These are phyloP conservation scores for Apostichopus parvimensis DNA, from an alignment of 35 echinoderm and acorn worm genomes.

Conservation along the genomic window DNA sequence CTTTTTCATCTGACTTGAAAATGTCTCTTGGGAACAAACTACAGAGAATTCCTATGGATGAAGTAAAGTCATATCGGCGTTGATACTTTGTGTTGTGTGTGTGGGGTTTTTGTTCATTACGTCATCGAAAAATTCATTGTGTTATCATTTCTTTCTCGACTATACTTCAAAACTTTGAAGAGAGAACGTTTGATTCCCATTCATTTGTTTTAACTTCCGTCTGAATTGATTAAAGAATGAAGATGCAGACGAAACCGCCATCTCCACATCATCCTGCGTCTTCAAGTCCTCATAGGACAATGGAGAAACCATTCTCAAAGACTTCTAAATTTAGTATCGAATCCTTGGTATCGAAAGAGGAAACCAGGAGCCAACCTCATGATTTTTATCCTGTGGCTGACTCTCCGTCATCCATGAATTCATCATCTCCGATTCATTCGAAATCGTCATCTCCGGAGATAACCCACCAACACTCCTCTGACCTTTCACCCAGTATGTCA, in stretches of 20 bases:
- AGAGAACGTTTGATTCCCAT: neutral
- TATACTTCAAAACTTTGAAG: too few species aligned
- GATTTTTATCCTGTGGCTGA: constrained; percentile 35
- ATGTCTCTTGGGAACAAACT: too few species aligned
- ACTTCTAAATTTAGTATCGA: constrained; percentile 58
- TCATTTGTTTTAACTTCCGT: neutral
- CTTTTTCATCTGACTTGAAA: too few species aligned
- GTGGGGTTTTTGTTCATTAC: too few species aligned
- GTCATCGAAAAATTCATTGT: too few species aligned
- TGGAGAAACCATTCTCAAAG: constrained; percentile 33
- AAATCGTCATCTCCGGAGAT: constrained; percentile 45
- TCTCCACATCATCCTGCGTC: neutral
- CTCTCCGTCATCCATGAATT: constrained; percentile 40
- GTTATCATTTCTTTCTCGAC: too few species aligned
- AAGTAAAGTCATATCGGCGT: too few species aligned
- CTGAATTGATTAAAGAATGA: neutral
- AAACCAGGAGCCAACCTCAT: constrained; percentile 2
- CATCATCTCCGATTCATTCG: constrained; percentile 45
- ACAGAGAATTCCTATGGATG: too few species aligned
- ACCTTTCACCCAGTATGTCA: neutral
- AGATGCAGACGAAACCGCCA: constrained; percentile 41
- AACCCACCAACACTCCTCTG: constrained; percentile 1
- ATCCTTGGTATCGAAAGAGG: constrained; percentile 48
- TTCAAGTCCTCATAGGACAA: constrained; percentile 20
- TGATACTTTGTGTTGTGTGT: too few species aligned